A percentile compares a stretch with the other conserved stretches of the same genome.
Evolutionary conservation across 2,888 invertebrate genomes (phyloP).

Genomic region (Leuctra nigra): DNA sequence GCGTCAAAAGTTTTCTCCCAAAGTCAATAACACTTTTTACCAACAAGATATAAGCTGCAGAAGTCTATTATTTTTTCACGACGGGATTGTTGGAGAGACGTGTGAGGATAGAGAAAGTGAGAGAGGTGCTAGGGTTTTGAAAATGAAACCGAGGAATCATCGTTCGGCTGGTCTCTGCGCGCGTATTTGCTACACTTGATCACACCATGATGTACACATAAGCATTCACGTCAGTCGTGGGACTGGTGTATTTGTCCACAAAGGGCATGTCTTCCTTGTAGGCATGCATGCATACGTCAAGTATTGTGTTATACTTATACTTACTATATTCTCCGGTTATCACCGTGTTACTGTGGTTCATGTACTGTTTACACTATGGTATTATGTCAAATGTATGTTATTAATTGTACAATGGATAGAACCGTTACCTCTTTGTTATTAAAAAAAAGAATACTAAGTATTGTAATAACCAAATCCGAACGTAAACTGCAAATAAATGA

Average conservation of each 20-base stretch:
- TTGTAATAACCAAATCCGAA: slow-evolving; percentile 28
- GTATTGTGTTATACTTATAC: slow-evolving; percentile 27
- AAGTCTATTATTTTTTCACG: no score
- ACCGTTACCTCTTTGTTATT: slow-evolving; percentile 31
- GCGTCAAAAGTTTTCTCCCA: not conserved
- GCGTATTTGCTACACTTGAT: slow-evolving; percentile 5
- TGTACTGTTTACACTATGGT: slow-evolving; percentile 31
- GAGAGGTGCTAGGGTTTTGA: slow-evolving; percentile 12
- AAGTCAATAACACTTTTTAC: not conserved
- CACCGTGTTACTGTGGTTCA: slow-evolving; percentile 30
- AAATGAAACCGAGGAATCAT: slow-evolving; percentile 20
- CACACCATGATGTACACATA: slow-evolving; percentile 22
- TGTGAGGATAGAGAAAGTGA: no score
- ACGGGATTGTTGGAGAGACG: no score
- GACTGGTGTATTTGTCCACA: slow-evolving; percentile 25
- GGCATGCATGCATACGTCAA: slow-evolving; percentile 30
- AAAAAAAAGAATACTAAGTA: slow-evolving; percentile 22
- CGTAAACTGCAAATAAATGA: slow-evolving; percentile 25
- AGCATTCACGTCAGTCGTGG: slow-evolving; percentile 17
- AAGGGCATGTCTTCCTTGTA: slow-evolving; percentile 31
- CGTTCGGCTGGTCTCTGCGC: no score
- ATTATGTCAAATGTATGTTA: slow-evolving; percentile 32
- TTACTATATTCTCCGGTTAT: slow-evolving; percentile 27
- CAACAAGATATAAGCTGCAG: no score
- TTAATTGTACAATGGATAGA: slow-evolving; percentile 30